These are phyloP conservation scores for Caenorhabditis afra DNA, from an alignment of 2,888 invertebrate genomes.

Conservation along the genomic window DNA sequence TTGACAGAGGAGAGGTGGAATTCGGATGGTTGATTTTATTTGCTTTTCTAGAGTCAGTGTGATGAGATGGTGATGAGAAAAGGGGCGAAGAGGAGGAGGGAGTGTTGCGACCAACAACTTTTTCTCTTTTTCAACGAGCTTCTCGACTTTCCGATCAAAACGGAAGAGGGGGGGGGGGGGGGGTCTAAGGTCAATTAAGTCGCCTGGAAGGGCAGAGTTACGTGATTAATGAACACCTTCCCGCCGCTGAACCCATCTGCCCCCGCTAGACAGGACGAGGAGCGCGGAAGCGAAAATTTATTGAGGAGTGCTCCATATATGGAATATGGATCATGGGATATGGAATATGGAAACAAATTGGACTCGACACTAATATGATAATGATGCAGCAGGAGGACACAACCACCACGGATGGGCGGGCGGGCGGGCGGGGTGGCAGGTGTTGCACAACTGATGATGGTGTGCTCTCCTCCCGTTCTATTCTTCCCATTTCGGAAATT, in stretches of 20 bases:
- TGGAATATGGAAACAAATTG: conserved; percentile 51
- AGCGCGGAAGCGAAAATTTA: conserved; percentile 45
- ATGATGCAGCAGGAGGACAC: too few species aligned
- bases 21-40: conserved; percentile 11
- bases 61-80: background rate
- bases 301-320: conserved; percentile 7
- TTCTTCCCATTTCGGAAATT: too few species aligned
- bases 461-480: too few species aligned
- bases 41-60: conserved; percentile 18
- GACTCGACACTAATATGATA: conserved; percentile 55
- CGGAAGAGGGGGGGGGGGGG: too few species aligned
- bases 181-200: too few species aligned
- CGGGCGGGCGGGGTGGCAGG: too few species aligned
- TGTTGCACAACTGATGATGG: conserved; percentile 1
- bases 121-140: too few species aligned
- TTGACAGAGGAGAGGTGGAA: too few species aligned
- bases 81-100: conserved; percentile 2
- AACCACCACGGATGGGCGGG: too few species aligned
- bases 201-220: too few species aligned
- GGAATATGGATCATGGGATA: background rate
- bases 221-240: conserved; percentile 49
- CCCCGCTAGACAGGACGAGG: too few species aligned
- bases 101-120: conserved; percentile 24
- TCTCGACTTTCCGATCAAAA: too few species aligned
- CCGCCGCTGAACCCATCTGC: conserved; percentile 36